Conservation (phyloP, 2,888 invertebrate genomes). For the Barypeithes pellucidus region DNA sequence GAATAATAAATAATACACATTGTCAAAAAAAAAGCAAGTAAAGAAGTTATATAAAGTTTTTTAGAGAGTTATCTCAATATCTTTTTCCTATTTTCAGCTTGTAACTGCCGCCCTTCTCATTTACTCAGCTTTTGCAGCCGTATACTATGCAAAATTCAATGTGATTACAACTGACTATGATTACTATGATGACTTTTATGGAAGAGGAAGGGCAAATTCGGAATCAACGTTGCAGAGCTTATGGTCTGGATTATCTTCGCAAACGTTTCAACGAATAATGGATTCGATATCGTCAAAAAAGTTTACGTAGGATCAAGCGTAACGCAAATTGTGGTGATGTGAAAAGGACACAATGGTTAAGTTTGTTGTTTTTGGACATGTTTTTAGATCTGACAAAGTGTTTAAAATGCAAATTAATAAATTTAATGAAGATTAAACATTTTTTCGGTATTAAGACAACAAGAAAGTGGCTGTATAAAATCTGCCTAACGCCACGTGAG, state of each 20-base stretch:
- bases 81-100: constrained; percentile 73
- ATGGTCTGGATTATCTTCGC: constrained; percentile 75
- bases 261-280: constrained; percentile 80
- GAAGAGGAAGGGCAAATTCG: constrained; percentile 74
- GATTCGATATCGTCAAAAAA: constrained; percentile 74
- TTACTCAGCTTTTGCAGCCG: constrained; percentile 89
- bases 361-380: constrained; percentile 11
- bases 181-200: constrained; percentile 79
- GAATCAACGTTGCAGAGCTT: constrained; percentile 61
- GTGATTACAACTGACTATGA: constrained; percentile 86
- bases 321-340: neutral
- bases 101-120: constrained; percentile 86
- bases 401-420: constrained; percentile 1
- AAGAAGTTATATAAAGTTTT: too few relatives aligned
- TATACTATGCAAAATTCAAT: constrained; percentile 91
- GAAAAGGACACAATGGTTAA: constrained; percentile 9
- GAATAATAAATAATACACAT: too few relatives aligned
- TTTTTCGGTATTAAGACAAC: too few relatives aligned
- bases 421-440: too few relatives aligned
- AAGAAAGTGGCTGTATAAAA: too few relatives aligned
- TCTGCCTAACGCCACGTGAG: too few relatives aligned
- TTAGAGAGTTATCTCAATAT: too few relatives aligned
- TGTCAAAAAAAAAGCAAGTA: too few relatives aligned
- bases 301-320: constrained; percentile 63
- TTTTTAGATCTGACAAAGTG: constrained; percentile 3